phyloP scores from a whole-genome alignment of 1,140 invertebrate genomes.

The Amyelois transitella region DNA sequence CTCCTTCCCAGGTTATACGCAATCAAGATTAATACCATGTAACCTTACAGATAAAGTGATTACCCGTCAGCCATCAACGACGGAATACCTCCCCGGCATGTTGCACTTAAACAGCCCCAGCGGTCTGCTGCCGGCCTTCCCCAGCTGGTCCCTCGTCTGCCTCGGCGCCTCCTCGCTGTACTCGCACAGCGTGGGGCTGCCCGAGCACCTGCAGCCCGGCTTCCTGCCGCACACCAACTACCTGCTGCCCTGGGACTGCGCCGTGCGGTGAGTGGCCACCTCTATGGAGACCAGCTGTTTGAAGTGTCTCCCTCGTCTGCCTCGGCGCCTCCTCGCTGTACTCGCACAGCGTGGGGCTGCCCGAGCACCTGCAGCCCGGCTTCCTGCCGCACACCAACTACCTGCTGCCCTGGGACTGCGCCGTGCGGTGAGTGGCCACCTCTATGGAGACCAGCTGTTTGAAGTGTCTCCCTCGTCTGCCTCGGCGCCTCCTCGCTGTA shows the following conservation, averaged over 20 bases:
- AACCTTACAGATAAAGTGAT: constrained; percentile 75
- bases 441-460: not conserved
- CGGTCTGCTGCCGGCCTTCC: constrained; percentile 89
- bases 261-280: constrained; percentile 75
- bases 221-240: constrained; percentile 93
- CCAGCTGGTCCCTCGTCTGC: constrained; percentile 94
- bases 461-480: constrained; percentile 91
- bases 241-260: constrained; percentile 96
- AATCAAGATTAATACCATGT: no score
- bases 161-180: constrained; percentile 93
- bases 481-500: constrained; percentile 93
- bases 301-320: constrained; percentile 91
- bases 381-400: constrained; percentile 93
- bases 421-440: constrained; percentile 75
- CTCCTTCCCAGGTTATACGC: no score
- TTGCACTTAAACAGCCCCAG: constrained; percentile 86
- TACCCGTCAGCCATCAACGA: constrained; percentile 86
- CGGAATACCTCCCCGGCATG: constrained; percentile 93
- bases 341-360: constrained; percentile 89
- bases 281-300: not conserved
- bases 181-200: constrained; percentile 89
- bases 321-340: constrained; percentile 93
- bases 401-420: constrained; percentile 96
- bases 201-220: constrained; percentile 86
- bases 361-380: constrained; percentile 86